These are phyloP conservation scores for Sebastes taczanowskii DNA, from an alignment of 2,797 vertebrate species.

Conservation along the genomic window DNA sequence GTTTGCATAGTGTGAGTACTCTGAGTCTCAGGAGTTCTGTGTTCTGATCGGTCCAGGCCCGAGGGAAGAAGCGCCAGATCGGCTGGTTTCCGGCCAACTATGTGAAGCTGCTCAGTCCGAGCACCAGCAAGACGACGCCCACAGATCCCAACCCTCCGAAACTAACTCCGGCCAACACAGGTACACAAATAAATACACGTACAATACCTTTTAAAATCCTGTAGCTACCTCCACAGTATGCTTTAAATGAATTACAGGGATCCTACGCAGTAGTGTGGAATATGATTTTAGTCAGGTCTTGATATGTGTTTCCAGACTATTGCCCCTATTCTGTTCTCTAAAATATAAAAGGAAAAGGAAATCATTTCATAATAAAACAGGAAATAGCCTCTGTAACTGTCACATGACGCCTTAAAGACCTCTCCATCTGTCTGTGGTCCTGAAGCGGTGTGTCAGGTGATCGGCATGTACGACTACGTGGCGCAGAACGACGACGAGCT, in stretches of 20 bases:
- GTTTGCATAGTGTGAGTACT: neutral
- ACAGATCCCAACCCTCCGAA: slow-evolving; percentile 90
- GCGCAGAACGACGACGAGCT: slow-evolving; percentile 98
- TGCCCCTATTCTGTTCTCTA: no score
- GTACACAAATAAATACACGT: neutral
- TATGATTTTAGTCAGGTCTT: no score
- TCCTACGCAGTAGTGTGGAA: neutral
- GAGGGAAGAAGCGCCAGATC: slow-evolving; percentile 97
- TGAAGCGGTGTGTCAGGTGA: slow-evolving; percentile 94
- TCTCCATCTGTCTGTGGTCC: slow-evolving; percentile 3
- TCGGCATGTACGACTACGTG: slow-evolving; percentile 98
- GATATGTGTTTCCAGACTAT: no score
- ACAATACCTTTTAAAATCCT: no score
- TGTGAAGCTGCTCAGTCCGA: slow-evolving; percentile 96
- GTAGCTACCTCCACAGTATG: neutral
- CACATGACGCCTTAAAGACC: neutral
- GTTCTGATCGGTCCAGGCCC: slow-evolving; percentile 83
- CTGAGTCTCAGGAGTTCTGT: neutral
- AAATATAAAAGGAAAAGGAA: no score
- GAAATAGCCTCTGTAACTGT: neutral
- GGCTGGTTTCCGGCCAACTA: slow-evolving; percentile 99
- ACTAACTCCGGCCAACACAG: slow-evolving; percentile 74
- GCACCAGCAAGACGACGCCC: slow-evolving; percentile 96
- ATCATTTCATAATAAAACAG: neutral
- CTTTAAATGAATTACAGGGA: neutral